phyloP scores from a whole-genome alignment of 2,113 vertebrate genomes.

The Protobothrops mucrosquamatus region DNA sequence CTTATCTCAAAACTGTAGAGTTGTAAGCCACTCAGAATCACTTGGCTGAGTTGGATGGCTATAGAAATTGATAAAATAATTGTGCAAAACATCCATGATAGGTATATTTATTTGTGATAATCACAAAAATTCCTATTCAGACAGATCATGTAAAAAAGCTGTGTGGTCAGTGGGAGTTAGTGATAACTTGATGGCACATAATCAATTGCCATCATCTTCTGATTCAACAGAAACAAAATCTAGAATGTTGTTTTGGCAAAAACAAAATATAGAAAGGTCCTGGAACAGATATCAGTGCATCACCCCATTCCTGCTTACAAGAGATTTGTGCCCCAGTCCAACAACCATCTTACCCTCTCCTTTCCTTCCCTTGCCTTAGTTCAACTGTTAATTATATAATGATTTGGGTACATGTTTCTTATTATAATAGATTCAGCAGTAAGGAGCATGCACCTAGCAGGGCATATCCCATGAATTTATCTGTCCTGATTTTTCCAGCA shows the following conservation, averaged over 20 bases:
- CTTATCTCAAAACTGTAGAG: background rate
- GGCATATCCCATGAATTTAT: background rate
- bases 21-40: background rate
- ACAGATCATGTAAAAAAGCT: background rate
- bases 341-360: background rate
- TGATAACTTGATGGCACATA: background rate
- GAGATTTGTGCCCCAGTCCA: background rate
- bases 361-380: background rate
- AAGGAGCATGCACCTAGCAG: background rate
- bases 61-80: background rate
- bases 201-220: background rate
- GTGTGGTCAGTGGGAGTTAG: background rate
- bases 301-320: background rate
- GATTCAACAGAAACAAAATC: background rate
- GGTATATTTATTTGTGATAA: background rate
- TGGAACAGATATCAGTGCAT: background rate
- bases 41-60: background rate
- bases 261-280: background rate
- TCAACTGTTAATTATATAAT: background rate
- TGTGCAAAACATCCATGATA: background rate
- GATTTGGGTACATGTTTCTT: background rate
- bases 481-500: background rate
- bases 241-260: background rate
- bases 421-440: background rate
- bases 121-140: background rate